A percentile compares a stretch with the other conserved stretches of the same genome.
Evolutionary conservation across 2,797 vertebrate genomes (phyloP).

Genomic region (Todus mexicanus): DNA sequence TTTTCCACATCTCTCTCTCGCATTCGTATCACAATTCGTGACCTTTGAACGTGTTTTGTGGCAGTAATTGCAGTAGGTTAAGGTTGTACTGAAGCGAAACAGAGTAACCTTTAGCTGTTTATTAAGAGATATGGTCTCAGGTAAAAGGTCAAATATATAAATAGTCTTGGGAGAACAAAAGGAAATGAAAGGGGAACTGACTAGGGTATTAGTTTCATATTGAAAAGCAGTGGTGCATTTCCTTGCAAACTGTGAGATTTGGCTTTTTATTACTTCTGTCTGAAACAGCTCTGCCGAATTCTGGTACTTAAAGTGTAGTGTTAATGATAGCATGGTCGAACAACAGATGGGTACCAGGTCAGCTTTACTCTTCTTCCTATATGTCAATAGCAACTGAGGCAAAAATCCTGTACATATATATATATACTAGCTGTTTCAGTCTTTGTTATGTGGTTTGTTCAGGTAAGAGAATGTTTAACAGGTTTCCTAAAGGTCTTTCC

Average conservation of each 20-base stretch:
- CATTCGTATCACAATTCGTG: not conserved
- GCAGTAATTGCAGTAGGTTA: not conserved
- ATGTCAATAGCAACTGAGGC: not conserved
- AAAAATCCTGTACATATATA: not conserved
- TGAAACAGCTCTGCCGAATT: not conserved
- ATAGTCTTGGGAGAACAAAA: conserved; percentile 24
- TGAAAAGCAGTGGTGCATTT: not conserved
- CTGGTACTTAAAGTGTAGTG: not conserved
- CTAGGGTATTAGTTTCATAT: not conserved
- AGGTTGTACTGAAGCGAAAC: not conserved
- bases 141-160: conserved; percentile 37
- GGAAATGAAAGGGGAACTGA: not conserved
- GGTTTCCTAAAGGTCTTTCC: not conserved
- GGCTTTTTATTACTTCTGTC: not conserved
- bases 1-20: not conserved
- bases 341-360: not conserved
- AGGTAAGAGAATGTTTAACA: not conserved
- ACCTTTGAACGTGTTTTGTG: not conserved
- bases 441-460: not conserved
- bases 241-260: not conserved
- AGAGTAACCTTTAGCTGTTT: conserved; percentile 38
- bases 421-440: not conserved
- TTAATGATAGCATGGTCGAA: not conserved
- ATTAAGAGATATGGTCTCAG: not conserved
- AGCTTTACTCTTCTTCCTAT: not conserved